These are phyloP conservation scores for Carollia perspicillata DNA, from an alignment of 2,113 vertebrate species.

Conservation along the genomic window DNA sequence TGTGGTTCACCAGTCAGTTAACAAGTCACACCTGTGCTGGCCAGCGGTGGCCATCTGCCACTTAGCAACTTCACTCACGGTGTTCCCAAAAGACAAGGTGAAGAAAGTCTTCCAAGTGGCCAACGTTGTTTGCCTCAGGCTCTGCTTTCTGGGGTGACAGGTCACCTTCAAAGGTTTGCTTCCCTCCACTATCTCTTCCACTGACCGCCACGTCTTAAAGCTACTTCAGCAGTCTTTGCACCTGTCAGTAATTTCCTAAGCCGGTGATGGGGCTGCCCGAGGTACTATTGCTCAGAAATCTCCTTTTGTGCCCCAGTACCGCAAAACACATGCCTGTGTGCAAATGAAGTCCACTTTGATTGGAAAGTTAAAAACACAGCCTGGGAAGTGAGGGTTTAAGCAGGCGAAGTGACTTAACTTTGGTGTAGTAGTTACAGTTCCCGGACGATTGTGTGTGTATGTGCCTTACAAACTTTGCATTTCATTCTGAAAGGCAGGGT, in stretches of 20 bases:
- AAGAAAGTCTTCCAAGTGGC: not conserved
- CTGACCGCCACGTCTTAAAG: not conserved
- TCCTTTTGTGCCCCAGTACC: not conserved
- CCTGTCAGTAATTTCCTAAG: not conserved
- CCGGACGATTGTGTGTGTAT: not conserved
- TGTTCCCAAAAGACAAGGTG: no score
- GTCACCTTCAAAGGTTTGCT: not conserved
- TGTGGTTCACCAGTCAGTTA: not conserved
- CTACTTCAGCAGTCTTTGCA: not conserved
- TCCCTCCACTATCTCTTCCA: fast-evolving
- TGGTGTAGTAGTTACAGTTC: not conserved
- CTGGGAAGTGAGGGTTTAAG: not conserved
- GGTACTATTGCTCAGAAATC: not conserved
- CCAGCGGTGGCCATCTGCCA: fast-evolving
- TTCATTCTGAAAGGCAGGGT: not conserved
- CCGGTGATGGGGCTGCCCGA: not conserved
- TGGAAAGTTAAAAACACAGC: not conserved
- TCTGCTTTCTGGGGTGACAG: not conserved
- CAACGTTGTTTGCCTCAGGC: not conserved
- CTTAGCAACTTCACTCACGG: fast-evolving
- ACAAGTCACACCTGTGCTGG: not conserved
- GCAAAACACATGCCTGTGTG: not conserved
- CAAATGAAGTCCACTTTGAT: not conserved
- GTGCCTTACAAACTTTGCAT: not conserved
- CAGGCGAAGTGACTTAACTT: not conserved